phyloP scores from a whole-genome alignment of 2,797 vertebrate genomes.

The Garrulus glandarius region DNA sequence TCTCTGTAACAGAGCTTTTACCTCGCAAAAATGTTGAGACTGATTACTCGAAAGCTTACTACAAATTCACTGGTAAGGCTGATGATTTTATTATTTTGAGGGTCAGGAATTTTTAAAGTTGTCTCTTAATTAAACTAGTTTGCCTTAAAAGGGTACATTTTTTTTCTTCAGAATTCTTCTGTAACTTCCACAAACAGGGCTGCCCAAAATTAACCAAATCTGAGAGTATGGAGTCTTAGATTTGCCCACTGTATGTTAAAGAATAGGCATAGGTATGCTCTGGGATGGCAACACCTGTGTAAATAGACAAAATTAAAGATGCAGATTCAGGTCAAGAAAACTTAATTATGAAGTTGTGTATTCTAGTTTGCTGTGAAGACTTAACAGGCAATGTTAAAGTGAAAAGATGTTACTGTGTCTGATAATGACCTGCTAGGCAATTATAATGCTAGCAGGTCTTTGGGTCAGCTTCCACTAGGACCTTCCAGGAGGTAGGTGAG shows the following conservation, averaged over 20 bases:
- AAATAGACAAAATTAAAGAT: not conserved
- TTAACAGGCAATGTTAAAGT: not conserved
- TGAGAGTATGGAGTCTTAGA: not conserved
- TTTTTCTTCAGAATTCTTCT: not conserved
- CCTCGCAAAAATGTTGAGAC: not conserved
- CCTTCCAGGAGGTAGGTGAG: not conserved
- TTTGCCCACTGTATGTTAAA: not conserved
- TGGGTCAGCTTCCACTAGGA: not conserved
- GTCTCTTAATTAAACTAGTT: not conserved
- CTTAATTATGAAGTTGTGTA: not conserved
- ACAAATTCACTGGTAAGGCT: not conserved
- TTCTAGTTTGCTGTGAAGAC: not conserved
- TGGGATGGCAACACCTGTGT: not conserved
- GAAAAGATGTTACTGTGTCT: not conserved
- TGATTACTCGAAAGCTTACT: not conserved
- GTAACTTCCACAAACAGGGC: not conserved
- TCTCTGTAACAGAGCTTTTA: not conserved
- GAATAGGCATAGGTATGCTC: not conserved
- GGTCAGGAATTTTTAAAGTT: not conserved
- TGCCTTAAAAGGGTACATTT: not conserved
- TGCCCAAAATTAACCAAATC: not conserved
- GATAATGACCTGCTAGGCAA: not conserved
- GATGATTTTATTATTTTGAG: not conserved
- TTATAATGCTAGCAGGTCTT: not conserved
- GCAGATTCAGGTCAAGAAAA: not conserved